These are phyloP conservation scores for Anaspis maculata DNA, from an alignment of 2,888 invertebrate species.

Conservation along the genomic window DNA sequence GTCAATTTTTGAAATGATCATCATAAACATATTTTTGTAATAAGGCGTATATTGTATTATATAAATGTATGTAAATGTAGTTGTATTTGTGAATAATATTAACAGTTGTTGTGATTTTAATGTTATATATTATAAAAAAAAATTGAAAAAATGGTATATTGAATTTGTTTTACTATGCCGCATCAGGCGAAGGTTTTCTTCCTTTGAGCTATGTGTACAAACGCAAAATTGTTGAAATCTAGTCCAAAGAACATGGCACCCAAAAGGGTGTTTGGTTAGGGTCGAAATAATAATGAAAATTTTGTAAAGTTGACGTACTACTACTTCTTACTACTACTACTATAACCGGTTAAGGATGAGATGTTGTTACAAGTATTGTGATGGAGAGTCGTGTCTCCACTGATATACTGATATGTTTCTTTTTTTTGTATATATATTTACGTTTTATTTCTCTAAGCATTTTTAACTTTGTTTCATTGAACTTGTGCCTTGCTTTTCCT, in stretches of 20 bases:
- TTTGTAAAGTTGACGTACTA: too few relatives aligned
- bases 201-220: constrained; percentile 11
- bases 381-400: not conserved
- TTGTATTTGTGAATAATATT: constrained; percentile 17
- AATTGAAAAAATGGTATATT: constrained; percentile 10
- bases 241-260: too few relatives aligned
- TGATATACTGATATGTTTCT: constrained; percentile 10
- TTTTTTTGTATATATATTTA: constrained; percentile 8
- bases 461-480: constrained; percentile 25
- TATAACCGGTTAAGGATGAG: too few relatives aligned
- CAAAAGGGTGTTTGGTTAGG: too few relatives aligned
- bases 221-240: constrained; percentile 20
- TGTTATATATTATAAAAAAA: constrained; percentile 10
- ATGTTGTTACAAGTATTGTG: not conserved
- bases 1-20: constrained; percentile 16
- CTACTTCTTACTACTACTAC: too few relatives aligned
- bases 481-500: constrained; percentile 35
- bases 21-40: too few relatives aligned
- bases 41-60: too few relatives aligned
- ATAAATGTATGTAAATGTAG: constrained; percentile 17
- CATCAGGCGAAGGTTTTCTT: constrained; percentile 5
- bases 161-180: constrained; percentile 6
- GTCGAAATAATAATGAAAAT: too few relatives aligned
- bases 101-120: constrained; percentile 17
- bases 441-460: constrained; percentile 15